These are phyloP conservation scores for Macaca fascicularis DNA, from an alignment of 2,113 vertebrate genomes.

Conservation along the genomic window T2T-MFA8v1.1 NC_088378.1:60643501-60644000, in stretches of 20 bases:
- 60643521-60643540: not conserved
- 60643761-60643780: not conserved
- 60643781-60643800: not conserved
- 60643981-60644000: not conserved
- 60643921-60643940: not conserved
- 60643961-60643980: not conserved
- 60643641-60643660: not conserved
- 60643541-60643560: not conserved
- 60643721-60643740: not conserved
- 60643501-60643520: not conserved
- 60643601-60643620: not conserved
- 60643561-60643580: not conserved
- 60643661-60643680: not conserved
- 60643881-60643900: not conserved
- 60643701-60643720: not conserved
- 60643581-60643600: not conserved
- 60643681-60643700: not conserved
- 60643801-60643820: not conserved
- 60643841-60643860: not conserved
- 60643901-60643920: not conserved
- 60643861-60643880: not conserved
- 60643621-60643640: not conserved
- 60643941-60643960: not conserved
- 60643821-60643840: not conserved
- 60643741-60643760: not conserved